phyloP scores from a whole-genome alignment of 2,113 vertebrate species.

The Tupaia chinensis region DNA sequence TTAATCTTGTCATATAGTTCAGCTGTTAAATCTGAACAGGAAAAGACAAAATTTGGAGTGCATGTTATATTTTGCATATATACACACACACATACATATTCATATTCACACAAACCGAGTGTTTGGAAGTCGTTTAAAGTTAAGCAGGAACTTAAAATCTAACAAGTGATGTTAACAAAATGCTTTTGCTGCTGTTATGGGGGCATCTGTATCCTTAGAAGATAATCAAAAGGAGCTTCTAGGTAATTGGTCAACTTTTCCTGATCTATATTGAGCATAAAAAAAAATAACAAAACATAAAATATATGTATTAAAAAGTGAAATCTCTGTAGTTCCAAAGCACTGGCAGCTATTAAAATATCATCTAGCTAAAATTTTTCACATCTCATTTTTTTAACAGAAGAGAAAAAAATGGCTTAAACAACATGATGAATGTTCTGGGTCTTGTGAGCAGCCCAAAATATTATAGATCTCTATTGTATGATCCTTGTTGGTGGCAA shows the following conservation, averaged over 20 bases:
- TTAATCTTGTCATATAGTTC: slow-evolving; percentile 4
- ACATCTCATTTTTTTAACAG: slow-evolving; percentile 30
- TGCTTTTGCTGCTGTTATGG: background rate
- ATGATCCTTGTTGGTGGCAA: slow-evolving; percentile 36
- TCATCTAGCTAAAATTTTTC: background rate
- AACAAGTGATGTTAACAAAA: slow-evolving; percentile 11
- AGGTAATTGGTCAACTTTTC: background rate
- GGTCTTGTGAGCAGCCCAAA: slow-evolving; percentile 28
- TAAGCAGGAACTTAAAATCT: slow-evolving; percentile 44
- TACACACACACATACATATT: background rate
- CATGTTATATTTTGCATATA: slow-evolving; percentile 27
- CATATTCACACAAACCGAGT: background rate
- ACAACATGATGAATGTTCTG: background rate
- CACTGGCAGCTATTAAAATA: slow-evolving; percentile 55
- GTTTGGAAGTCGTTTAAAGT: background rate
- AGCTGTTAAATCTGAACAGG: slow-evolving; percentile 13
- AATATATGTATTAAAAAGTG: slow-evolving; percentile 27
- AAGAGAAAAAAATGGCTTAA: background rate
- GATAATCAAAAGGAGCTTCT: background rate
- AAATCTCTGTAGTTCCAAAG: slow-evolving; percentile 56
- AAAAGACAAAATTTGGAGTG: slow-evolving; percentile 56
- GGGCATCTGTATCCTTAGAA: background rate
- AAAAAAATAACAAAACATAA: slow-evolving; percentile 44
- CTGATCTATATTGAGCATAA: background rate
- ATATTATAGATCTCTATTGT: background rate